These are phyloP conservation scores for Nowickia ferox DNA, from an alignment of 2,888 invertebrate genomes.

Conservation along the genomic window DNA sequence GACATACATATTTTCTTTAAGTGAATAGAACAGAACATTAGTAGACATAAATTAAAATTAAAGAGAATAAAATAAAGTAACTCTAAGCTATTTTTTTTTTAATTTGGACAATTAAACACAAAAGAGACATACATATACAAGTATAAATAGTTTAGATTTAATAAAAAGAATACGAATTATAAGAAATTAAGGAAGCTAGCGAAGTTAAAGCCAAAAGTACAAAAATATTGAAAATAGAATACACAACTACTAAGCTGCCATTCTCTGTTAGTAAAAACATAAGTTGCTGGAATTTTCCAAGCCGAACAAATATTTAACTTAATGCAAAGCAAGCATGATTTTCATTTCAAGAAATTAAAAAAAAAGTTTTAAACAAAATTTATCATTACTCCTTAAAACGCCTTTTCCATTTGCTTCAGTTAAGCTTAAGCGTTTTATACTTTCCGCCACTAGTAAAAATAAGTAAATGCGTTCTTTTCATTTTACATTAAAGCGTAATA, in stretches of 20 bases:
- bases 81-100: neutral
- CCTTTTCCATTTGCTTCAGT: neutral
- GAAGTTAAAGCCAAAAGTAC: neutral
- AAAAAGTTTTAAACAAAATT: neutral
- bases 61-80: slow-evolving; percentile 3
- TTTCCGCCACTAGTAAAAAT: slow-evolving; percentile 43
- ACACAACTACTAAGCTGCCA: too few relatives aligned
- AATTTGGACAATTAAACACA: slow-evolving; percentile 8
- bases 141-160: neutral
- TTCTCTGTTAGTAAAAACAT: too few relatives aligned
- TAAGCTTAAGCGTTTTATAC: slow-evolving; percentile 18
- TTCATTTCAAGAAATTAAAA: neutral
- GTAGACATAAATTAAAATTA: neutral
- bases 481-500: slow-evolving; percentile 3
- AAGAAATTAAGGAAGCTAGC: neutral
- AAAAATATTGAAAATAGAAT: too few relatives aligned
- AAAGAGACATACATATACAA: neutral
- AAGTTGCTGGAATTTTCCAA: too few relatives aligned
- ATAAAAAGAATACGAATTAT: slow-evolving; percentile 1
- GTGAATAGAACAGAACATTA: neutral
- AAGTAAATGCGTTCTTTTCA: slow-evolving; percentile 44
- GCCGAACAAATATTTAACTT: neutral
- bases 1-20: neutral
- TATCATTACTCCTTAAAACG: neutral
- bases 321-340: neutral